Conservation (phyloP, 1,140 invertebrate genomes). For the Drosophila willistoni region DNA sequence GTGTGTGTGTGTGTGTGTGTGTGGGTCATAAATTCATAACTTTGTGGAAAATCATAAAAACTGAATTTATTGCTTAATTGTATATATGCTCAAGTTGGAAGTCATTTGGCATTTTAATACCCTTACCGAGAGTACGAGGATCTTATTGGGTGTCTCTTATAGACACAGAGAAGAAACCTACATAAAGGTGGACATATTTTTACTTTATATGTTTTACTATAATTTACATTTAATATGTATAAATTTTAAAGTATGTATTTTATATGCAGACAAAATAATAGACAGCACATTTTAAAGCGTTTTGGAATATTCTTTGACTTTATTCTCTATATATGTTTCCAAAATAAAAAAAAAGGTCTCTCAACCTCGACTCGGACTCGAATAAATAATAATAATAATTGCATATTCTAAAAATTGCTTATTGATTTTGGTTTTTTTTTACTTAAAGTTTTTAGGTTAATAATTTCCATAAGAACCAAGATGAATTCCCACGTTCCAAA, state of each 20-base stretch:
- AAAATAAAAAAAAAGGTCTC: no score
- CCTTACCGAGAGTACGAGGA: not conserved
- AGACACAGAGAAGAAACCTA: no score
- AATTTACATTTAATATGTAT: no score
- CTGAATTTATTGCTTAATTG: slow-evolving; percentile 81
- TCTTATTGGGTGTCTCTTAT: not conserved
- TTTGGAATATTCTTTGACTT: no score
- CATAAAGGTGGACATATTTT: no score
- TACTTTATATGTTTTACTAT: no score
- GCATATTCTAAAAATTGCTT: not conserved
- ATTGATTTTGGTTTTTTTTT: not conserved
- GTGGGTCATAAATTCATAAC: slow-evolving; percentile 77
- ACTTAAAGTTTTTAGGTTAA: not conserved
- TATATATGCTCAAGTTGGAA: slow-evolving; percentile 39
- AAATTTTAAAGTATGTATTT: no score
- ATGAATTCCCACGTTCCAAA: slow-evolving; percentile 36
- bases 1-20: slow-evolving; percentile 36
- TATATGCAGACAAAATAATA: no score
- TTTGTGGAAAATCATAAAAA: slow-evolving; percentile 82
- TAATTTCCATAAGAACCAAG: not conserved
- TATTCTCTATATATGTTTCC: no score
- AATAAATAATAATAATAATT: not conserved
- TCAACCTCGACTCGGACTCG: no score
- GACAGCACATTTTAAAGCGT: not conserved
- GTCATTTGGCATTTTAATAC: slow-evolving; percentile 54